Base-by-base conservation (phyloP, 1,140 invertebrate genomes). In the Drosophila ironensis region DNA sequence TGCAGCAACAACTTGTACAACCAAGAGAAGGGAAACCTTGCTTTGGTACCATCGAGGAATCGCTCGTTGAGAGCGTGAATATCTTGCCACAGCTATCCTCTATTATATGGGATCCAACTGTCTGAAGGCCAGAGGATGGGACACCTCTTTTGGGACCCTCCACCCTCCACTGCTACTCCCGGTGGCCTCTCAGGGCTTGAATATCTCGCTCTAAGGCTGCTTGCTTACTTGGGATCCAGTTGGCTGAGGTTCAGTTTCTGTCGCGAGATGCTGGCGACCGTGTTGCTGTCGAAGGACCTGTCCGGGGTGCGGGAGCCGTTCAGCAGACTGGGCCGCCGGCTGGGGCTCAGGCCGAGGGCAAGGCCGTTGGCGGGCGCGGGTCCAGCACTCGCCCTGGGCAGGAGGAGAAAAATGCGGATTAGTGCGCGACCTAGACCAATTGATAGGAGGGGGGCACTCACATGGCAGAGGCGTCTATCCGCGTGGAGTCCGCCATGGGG, bases 401-500 rank as follows among this genome's bases (percentile, higher is more conserved):
- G 22, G 7, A n/a, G 4, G 1, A n/a, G 42, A 42, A 17, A 6
- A 37, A 33, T 37, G 14, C 20, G n/a, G n/a, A 33, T 4, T 1
- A 12, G n/a, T 45, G 33, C 0, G n/a, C n/a, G n/a, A n/a, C n/a
- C n/a, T 2, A 24, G 20, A 12, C n/a, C 1, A 30, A 9, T n/a
- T n/a, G n/a, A n/a, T n/a, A n/a, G n/a, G 47, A 51, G 44, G 30
- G 11, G 8, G 12, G 8, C 42, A 42, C 77, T 50, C 17, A 48
- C 61, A 35, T 56, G 2, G 66, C 14, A 41, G 44, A 51, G 24
- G 66, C 61, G 37, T 80, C 81, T 9, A 89, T 50, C 44, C 84
- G 73, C 47, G 88, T 89, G 19, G 88, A 89, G 38, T 89, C 86
- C 4, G 88, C 88, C 38, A 88, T 87, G 17, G 86, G 86, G 41